phyloP scores from a whole-genome alignment of 2,797 vertebrate species.

The Acomys russatus region DNA sequence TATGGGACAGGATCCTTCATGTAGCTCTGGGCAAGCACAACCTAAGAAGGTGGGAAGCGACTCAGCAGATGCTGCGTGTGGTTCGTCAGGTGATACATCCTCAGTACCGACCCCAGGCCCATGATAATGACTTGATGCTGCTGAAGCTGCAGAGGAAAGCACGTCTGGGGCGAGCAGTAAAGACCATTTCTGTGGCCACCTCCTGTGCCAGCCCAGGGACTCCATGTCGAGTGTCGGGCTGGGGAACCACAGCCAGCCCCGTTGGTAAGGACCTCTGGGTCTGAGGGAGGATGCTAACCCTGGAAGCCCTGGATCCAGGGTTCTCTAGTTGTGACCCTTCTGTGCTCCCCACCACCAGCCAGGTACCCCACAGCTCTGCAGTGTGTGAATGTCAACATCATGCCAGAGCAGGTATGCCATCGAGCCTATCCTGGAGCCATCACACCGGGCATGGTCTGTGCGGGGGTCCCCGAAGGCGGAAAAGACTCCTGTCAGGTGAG shows the following conservation, averaged over 20 bases:
- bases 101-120: constrained; percentile 84
- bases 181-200: constrained; percentile 82
- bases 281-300: not conserved
- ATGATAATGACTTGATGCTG: constrained; percentile 88
- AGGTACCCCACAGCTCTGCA: constrained; percentile 77
- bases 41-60: constrained; percentile 83
- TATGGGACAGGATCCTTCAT: constrained; percentile 72
- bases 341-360: constrained; percentile 20
- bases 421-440: constrained; percentile 42
- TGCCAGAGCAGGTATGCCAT: not conserved
- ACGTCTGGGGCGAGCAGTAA: constrained; percentile 77
- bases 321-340: not conserved
- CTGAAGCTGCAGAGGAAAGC: constrained; percentile 82
- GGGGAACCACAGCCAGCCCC: constrained; percentile 87
- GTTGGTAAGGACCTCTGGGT: constrained; percentile 66
- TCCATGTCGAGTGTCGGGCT: constrained; percentile 88
- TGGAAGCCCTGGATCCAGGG: not conserved
- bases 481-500: constrained; percentile 84
- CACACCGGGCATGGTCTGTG: constrained; percentile 74
- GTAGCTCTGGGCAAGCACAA: constrained; percentile 89
- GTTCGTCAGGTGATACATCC: constrained; percentile 85
- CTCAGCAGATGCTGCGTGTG: constrained; percentile 87
- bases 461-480: constrained; percentile 64
- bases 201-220: constrained; percentile 84
- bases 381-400: constrained; percentile 69